Conservation (phyloP, 1,140 invertebrate genomes). For the Eciton burchellii region DNA sequence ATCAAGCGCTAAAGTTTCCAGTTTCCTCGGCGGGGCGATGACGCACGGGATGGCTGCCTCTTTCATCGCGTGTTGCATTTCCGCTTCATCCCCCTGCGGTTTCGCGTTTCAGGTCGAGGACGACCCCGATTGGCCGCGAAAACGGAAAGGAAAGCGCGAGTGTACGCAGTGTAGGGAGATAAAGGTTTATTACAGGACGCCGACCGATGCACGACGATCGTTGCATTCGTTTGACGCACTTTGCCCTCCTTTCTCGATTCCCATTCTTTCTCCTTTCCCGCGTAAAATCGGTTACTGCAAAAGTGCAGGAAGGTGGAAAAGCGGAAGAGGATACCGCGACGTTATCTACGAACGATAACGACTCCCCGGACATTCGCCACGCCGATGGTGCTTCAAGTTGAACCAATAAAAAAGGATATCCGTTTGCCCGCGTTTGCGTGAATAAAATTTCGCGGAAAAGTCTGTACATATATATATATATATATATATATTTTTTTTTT, state of each 20-base stretch:
- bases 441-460: neutral
- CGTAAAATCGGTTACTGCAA: slow-evolving; percentile 23
- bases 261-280: neutral
- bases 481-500: too few species aligned
- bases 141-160: neutral
- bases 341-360: slow-evolving; percentile 42
- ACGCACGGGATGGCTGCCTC: slow-evolving; percentile 37
- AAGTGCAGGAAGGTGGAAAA: neutral
- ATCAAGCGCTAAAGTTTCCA: slow-evolving; percentile 67
- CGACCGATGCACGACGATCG: slow-evolving; percentile 43
- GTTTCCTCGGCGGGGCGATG: slow-evolving; percentile 56
- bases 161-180: slow-evolving; percentile 57
- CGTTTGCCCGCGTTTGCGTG: neutral
- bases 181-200: slow-evolving; percentile 67
- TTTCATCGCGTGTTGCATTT: slow-evolving; percentile 40
- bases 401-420: slow-evolving; percentile 32
- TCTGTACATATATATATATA: too few species aligned
- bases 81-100: slow-evolving; percentile 7
- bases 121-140: too few species aligned
- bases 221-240: neutral
- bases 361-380: slow-evolving; percentile 10
- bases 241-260: neutral
- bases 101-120: slow-evolving; percentile 8
- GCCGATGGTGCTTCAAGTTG: slow-evolving; percentile 20
- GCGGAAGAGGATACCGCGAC: neutral